Base-by-base conservation (phyloP, 2,888 invertebrate genomes). In the Gordius sp. region DNA sequence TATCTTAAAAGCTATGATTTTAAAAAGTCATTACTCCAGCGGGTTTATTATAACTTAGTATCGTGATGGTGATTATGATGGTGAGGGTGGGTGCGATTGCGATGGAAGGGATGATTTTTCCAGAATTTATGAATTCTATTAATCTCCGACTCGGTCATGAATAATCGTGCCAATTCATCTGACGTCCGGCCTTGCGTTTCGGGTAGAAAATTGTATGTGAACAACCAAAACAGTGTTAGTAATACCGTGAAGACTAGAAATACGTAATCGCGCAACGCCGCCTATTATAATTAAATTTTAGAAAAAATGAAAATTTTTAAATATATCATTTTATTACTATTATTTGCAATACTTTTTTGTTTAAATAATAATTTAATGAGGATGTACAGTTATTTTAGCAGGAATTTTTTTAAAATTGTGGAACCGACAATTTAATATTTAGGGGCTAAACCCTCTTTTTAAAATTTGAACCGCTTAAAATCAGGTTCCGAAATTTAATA, bases 171-270 rank as follows among this genome's bases (percentile, higher is more conserved):
- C 68, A 91, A 89, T 73, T 91, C 89, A 75, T 89, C 89, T 72
- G 89, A 84, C 0, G 80, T 79, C 73, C 84, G 84, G 73, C 86
- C 86, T 75, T 86, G 91, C 65, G 91, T 93, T 78, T 97, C 93
- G 68, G 93, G 93, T 72, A 93, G 86, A 76, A 82, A 87, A 75
- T 84, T 83, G 74, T 84, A 91, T 62, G 89, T 87, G 78, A 93
- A 93, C 74, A 85, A 80, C 83, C 87, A 87, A 77, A 89, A 91
- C 74, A 87, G 78, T 68, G 84, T 84, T 73, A 93, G 78, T 73
- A 87, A 80, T 71, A 79, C 81, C 74, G 86, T 86, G 78, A 93
- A 97, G 72, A 89, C 85, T 76, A 91, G 81, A 78, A 91, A 91
- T 72, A 86, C 85, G 75, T 87, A 91, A 75, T 86, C 84, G 72